Evolutionary conservation across 2,888 invertebrate species (phyloP).

Genomic region (Lottia scabra): DNA sequence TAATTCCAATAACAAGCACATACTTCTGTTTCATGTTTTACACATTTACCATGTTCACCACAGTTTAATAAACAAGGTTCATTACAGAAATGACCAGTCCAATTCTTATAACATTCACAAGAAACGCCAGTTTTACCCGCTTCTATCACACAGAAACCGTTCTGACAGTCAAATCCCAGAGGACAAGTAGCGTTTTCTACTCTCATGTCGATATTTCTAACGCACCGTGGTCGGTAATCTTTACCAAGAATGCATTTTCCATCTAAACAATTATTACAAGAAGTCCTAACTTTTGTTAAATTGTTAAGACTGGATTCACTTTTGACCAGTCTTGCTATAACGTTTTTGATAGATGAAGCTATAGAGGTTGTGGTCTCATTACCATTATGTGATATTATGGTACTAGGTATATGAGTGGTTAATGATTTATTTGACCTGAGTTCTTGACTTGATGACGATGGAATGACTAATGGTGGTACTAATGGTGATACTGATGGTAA

Average conservation of each 20-base stretch:
- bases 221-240: background rate
- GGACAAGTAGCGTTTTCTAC: background rate
- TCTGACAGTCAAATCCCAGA: conserved; percentile 9
- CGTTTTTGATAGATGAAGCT: background rate
- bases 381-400: no score
- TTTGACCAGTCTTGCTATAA: background rate
- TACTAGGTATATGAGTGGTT: background rate
- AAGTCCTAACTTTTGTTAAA: background rate
- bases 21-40: background rate
- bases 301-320: background rate
- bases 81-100: conserved; percentile 34
- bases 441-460: no score
- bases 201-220: background rate
- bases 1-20: conserved; percentile 15
- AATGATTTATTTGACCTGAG: background rate
- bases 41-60: conserved; percentile 18
- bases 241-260: background rate
- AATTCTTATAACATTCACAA: conserved; percentile 30
- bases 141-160: conserved; percentile 17
- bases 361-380: background rate
- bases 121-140: conserved; percentile 12
- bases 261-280: background rate
- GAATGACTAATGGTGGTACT: background rate
- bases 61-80: conserved; percentile 23
- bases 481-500: background rate